These are phyloP conservation scores for Montipora capitata DNA, from an alignment of 92 coral and sea anemone genomes.

Conservation along the genomic window DNA sequence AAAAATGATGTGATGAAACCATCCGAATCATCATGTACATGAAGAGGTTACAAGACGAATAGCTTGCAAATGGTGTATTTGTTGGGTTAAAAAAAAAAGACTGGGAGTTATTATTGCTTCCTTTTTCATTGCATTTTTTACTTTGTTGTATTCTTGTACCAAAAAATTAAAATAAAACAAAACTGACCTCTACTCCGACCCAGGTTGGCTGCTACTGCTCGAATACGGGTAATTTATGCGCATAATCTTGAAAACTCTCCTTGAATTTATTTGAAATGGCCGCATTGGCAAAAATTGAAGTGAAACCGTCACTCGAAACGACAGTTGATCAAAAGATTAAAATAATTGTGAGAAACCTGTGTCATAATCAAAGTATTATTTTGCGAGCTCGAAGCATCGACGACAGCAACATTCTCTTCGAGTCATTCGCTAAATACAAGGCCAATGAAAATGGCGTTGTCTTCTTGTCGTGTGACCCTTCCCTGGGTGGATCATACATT, in stretches of 20 bases:
- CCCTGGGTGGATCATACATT: slow-evolving; percentile 44
- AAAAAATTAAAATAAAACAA: too few relatives aligned
- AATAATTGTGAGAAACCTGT: slow-evolving; percentile 32
- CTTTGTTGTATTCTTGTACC: too few relatives aligned
- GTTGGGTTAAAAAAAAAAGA: too few relatives aligned
- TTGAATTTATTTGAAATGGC: not conserved
- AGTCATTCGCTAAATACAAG: slow-evolving; percentile 53
- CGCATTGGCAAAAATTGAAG: not conserved
- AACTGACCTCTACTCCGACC: too few relatives aligned
- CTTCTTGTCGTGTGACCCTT: slow-evolving; percentile 35
- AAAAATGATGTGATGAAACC: too few relatives aligned
- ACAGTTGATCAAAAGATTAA: slow-evolving; percentile 41
- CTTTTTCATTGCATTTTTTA: too few relatives aligned
- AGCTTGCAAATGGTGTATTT: too few relatives aligned
- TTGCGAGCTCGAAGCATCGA: slow-evolving; percentile 49
- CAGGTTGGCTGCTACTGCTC: too few relatives aligned
- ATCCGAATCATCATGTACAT: too few relatives aligned
- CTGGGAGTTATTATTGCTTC: too few relatives aligned
- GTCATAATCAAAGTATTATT: slow-evolving; percentile 25
- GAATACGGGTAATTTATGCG: not conserved
- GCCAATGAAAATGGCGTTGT: slow-evolving; percentile 57
- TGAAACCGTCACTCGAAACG: slow-evolving; percentile 17
- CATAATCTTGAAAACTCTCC: too few relatives aligned
- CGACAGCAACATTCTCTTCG: slow-evolving; percentile 48
- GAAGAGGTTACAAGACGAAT: too few relatives aligned